Percentiles rank a stretch among this genome's conserved stretches.
Conservation (phyloP, 2,113 vertebrate genomes). For the Prietella phreatophila region DNA sequence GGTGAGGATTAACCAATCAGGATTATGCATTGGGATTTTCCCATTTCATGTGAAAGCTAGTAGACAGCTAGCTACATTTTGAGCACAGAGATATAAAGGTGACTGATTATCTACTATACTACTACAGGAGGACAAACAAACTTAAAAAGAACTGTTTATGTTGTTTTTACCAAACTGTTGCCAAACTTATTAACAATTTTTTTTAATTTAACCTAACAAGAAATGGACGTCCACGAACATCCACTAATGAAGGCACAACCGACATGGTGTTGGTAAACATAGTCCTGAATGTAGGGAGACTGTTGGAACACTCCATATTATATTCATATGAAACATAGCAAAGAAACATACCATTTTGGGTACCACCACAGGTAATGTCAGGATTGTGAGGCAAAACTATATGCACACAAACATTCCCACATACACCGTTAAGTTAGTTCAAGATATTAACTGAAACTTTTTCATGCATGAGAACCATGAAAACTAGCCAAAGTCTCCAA, state of each 20-base stretch:
- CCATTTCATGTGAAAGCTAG: not conserved
- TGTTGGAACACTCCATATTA: no score
- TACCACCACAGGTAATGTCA: no score
- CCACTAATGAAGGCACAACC: no score
- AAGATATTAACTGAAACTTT: not conserved
- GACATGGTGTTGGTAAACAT: no score
- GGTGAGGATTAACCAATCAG: not conserved
- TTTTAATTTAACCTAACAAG: no score
- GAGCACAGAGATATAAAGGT: not conserved
- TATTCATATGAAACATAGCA: no score
- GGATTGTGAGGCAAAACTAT: no score
- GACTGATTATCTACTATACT: not conserved
- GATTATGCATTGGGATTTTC: not conserved
- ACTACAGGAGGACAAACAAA: not conserved
- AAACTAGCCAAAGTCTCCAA: conserved; percentile 11
- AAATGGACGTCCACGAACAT: no score
- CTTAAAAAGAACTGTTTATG: not conserved
- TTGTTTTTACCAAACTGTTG: not conserved
- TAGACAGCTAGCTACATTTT: not conserved
- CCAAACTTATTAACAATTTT: no score
- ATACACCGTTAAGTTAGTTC: not conserved
- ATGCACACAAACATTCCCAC: not conserved
- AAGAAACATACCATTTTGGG: no score
- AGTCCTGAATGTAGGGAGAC: no score
- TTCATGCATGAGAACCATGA: not conserved